Conservation (phyloP, 2,888 invertebrate genomes). For the Cyaniris semiargus region DNA sequence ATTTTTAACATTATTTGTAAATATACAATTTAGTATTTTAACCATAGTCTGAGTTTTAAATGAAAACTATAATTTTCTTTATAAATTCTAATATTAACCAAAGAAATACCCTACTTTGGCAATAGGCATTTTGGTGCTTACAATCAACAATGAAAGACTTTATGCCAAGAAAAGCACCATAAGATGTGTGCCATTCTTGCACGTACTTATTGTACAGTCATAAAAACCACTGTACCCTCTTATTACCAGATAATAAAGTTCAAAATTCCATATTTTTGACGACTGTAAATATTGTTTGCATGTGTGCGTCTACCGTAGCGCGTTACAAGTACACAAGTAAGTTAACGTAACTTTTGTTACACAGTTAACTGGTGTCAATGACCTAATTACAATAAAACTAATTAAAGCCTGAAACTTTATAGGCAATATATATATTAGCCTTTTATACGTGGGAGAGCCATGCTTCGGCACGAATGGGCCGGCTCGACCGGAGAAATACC, state of each 20-base stretch:
- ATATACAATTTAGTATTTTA: too few relatives aligned
- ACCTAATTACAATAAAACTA: not conserved
- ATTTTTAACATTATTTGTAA: too few relatives aligned
- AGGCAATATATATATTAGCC: too few relatives aligned
- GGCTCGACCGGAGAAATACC: too few relatives aligned
- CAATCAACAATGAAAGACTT: not conserved
- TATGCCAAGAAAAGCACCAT: not conserved
- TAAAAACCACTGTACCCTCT: not conserved
- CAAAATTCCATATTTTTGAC: not conserved
- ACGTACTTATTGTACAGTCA: not conserved
- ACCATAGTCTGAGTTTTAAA: too few relatives aligned
- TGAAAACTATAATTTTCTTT: too few relatives aligned
- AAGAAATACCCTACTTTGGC: too few relatives aligned
- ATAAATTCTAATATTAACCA: too few relatives aligned
- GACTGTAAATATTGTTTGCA: not conserved
- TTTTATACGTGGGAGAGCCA: too few relatives aligned
- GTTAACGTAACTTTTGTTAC: not conserved
- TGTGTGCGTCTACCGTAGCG: not conserved
- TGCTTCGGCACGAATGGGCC: too few relatives aligned
- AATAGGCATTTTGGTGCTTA: not conserved
- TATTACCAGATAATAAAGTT: not conserved
- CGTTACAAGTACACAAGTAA: slow-evolving; percentile 7
- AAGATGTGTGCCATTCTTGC: not conserved
- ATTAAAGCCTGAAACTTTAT: not conserved
- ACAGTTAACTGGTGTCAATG: slow-evolving; percentile 3